Evolutionary conservation across 2,888 invertebrate genomes (phyloP), one percentile per base, ranked within the genome.

Genomic region (Penaeus monodon): DNA sequence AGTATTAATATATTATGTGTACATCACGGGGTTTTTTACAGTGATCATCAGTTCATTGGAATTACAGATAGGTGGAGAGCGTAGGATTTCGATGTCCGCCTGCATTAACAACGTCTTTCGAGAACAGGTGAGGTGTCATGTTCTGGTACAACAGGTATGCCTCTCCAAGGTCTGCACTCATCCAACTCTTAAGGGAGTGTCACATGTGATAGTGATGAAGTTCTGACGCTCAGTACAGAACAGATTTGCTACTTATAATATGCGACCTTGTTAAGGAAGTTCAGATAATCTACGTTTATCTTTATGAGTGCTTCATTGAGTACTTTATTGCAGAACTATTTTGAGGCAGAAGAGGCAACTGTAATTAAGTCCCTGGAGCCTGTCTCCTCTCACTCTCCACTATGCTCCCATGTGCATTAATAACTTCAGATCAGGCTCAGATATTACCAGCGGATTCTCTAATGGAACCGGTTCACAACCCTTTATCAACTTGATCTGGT

Each of bases 251-350:
- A 0, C 91, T 96, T 88, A 93, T 94, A 63, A 73, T 91, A n/a
- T 96, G 24, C 94, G 94, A 90, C 92, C 27, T 94, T 94, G 0
- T 84, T 95, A 74, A 85, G 92, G 0, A n/a, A 89, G 92, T 6
- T 27, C 64, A 1, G 95, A 95, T 91, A 92, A 93, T 0, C 90
- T 96, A 2, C 95, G 94, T 91, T 96, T 0, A 91, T 96, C 6
- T 92, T 96, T 0, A 96, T 96, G 96, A 96, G 96, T 89, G 96
- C 96, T 0, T 96, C 96, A 0, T 92, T 96, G 17, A 94, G 96
- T 90, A 93, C 94, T 0, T 93, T 93, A 7, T 95, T 95, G 91
- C 94, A 94, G 82, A 92, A 93, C 91, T 95, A 94, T 91, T 94
- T 94, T 87, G 91, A 92, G 29, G 91, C 91, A 82, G 92, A 93